These are phyloP conservation scores for Cavia porcellus DNA, from an alignment of 2,113 vertebrate species.

Conservation along the genomic window DNA sequence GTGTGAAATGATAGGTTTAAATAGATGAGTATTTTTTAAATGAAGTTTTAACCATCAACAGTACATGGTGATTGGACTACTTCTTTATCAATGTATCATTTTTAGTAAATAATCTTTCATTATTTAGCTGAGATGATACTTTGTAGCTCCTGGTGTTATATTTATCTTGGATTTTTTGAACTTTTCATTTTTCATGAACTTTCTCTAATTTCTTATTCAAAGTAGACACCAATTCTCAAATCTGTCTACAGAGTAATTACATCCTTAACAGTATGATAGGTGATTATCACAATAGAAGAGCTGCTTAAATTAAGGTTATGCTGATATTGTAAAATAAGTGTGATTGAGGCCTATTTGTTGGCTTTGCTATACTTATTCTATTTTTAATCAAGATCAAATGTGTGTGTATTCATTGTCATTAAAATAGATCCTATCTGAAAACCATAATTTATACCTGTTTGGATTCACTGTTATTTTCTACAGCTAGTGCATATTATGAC, in stretches of 20 bases:
- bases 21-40: background rate
- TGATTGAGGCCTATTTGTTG: background rate
- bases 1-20: background rate
- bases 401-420: background rate
- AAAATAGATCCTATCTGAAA: background rate
- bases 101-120: background rate
- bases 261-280: background rate
- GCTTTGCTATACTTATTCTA: background rate
- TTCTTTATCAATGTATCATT: background rate
- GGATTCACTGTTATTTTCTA: background rate
- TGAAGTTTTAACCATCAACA: background rate
- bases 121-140: background rate
- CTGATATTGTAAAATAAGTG: background rate
- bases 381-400: background rate
- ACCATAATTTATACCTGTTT: background rate
- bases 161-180: background rate
- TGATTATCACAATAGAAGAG: background rate
- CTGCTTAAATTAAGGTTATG: background rate
- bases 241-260: background rate
- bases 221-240: fast-evolving
- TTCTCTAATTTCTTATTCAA: background rate
- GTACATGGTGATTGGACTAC: background rate
- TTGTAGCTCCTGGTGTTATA: background rate
- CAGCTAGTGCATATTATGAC: background rate
- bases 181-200: background rate